A percentile compares a stretch with the other conserved stretches of the same genome.
Evolutionary conservation across 2,888 invertebrate species (phyloP).

Genomic region (Cynaeus angustus): DNA sequence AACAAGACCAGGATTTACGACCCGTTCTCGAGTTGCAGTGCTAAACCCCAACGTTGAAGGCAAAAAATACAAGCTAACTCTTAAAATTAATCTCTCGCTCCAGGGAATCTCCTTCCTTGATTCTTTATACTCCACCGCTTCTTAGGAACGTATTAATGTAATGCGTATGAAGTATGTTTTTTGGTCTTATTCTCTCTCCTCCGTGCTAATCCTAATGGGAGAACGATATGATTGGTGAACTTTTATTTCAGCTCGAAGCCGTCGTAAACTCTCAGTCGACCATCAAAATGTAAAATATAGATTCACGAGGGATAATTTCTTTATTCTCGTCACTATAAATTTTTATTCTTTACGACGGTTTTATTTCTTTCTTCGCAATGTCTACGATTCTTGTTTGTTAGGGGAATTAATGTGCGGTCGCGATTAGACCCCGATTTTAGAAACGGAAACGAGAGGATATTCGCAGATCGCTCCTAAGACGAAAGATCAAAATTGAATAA

Average conservation of each 20-base stretch:
- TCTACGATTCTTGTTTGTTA: neutral
- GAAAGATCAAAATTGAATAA: slow-evolving; percentile 47
- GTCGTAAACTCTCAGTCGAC: slow-evolving; percentile 33
- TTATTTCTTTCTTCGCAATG: neutral
- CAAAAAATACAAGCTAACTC: slow-evolving; percentile 58
- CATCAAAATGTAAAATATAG: slow-evolving; percentile 24
- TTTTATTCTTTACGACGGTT: slow-evolving; percentile 22
- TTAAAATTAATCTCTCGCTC: slow-evolving; percentile 61
- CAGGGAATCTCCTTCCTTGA: slow-evolving; percentile 55
- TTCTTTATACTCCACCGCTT: slow-evolving; percentile 49
- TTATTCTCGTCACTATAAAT: slow-evolving; percentile 23
- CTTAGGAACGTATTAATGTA: slow-evolving; percentile 54
- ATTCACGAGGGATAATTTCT: slow-evolving; percentile 31
- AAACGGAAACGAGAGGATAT: slow-evolving; percentile 12
- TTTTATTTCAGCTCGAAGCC: slow-evolving; percentile 27
- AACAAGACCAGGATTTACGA: slow-evolving; percentile 64
- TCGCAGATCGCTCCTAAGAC: slow-evolving; percentile 23
- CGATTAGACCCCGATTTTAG: neutral
- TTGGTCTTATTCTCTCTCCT: slow-evolving; percentile 20
- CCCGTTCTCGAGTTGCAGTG: slow-evolving; percentile 51
- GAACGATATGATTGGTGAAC: slow-evolving; percentile 15
- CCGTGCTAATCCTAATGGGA: slow-evolving; percentile 30
- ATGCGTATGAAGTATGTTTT: slow-evolving; percentile 48
- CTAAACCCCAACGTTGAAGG: slow-evolving; percentile 52
- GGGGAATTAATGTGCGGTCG: neutral